Conservation (phyloP, 2,797 vertebrate genomes). For the Chromis chromis region DNA sequence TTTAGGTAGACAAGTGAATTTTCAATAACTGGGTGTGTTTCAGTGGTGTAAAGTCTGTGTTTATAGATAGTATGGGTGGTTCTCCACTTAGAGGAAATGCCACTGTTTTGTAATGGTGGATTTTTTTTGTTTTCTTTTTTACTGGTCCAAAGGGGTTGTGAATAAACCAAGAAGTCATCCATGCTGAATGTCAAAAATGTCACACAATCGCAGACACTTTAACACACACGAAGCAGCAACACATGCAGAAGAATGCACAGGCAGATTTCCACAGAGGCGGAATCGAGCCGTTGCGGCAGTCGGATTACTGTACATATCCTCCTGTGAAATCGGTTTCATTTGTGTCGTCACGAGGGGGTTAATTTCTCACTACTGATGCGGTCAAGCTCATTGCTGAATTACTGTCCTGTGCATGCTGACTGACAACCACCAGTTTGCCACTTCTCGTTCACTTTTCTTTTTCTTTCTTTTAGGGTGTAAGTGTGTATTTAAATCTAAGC, state of each 20-base stretch:
- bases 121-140: conserved; percentile 35
- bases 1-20: conserved; percentile 68
- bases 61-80: conserved; percentile 57
- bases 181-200: conserved; percentile 69
- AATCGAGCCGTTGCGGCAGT: conserved; percentile 4
- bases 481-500: conserved; percentile 12
- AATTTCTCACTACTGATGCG: conserved; percentile 38
- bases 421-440: conserved; percentile 24
- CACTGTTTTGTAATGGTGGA: conserved; percentile 55
- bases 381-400: conserved; percentile 16
- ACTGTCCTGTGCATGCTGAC: conserved; percentile 43
- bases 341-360: conserved; percentile 13
- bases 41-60: conserved; percentile 57
- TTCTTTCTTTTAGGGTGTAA: background rate
- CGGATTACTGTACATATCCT: conserved; percentile 43
- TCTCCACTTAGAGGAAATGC: conserved; percentile 55
- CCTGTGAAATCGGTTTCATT: conserved; percentile 23
- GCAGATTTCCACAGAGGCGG: background rate
- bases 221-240: background rate
- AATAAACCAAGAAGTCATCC: conserved; percentile 45
- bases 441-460: conserved; percentile 12
- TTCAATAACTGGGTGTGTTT: conserved; percentile 69
- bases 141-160: conserved; percentile 49
- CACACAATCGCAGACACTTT: conserved; percentile 9
- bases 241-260: conserved; percentile 11